Evolutionary conservation across 2,888 invertebrate species (phyloP).

Genomic region (Arenicola marina): DNA sequence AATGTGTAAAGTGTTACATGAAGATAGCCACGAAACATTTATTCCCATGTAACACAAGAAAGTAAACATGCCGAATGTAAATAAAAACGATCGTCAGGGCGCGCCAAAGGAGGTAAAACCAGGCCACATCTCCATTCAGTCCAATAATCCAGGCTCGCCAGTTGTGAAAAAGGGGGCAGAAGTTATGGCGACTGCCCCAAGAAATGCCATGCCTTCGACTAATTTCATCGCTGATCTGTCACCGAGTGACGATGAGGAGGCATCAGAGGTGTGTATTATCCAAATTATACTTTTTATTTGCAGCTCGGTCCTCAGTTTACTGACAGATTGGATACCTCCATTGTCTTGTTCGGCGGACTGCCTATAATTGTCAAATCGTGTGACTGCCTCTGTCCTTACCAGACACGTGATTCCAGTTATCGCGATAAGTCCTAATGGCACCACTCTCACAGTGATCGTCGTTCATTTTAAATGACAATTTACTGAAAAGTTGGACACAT

Average conservation of each 20-base stretch:
- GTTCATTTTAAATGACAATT: too few species aligned
- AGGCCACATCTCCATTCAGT: conserved; percentile 49
- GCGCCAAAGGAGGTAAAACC: conserved; percentile 42
- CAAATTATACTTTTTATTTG: too few species aligned
- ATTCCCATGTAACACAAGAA: conserved; percentile 11
- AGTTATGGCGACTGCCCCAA: conserved; percentile 4
- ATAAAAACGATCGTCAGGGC: conserved; percentile 40
- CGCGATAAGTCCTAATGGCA: too few species aligned
- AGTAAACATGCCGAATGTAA: conserved; percentile 84
- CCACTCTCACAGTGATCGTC: too few species aligned
- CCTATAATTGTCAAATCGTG: too few species aligned
- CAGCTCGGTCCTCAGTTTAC: too few species aligned
- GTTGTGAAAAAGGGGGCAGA: conserved; percentile 27
- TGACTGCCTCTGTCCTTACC: too few species aligned
- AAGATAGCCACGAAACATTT: neutral
- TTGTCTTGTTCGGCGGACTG: too few species aligned
- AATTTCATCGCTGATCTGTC: conserved; percentile 92
- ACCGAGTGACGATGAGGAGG: conserved; percentile 94
- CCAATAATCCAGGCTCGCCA: conserved; percentile 42
- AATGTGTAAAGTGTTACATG: neutral
- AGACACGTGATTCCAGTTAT: too few species aligned
- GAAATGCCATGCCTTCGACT: conserved; percentile 38
- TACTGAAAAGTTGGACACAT: too few species aligned
- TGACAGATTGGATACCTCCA: too few species aligned
- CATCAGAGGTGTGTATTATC: conserved; percentile 80